Conservation (phyloP, 23 tunicate genomes). For the Oikopleura dioica region DNA sequence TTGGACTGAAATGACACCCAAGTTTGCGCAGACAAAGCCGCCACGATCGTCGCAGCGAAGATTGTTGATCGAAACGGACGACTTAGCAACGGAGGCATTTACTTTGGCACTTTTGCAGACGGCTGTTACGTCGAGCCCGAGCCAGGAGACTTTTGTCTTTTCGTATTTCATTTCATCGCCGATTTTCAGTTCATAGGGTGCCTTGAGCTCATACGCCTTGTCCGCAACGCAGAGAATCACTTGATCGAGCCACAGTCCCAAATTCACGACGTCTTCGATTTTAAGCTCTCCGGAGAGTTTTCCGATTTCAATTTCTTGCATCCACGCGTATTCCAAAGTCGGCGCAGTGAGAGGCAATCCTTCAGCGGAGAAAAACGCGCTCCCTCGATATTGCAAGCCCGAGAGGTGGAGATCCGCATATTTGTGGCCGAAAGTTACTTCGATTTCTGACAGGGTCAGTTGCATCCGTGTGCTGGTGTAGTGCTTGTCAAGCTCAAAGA, state of each 20-base stretch:
- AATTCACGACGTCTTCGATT: background rate
- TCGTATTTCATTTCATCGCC: background rate
- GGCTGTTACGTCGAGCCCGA: background rate
- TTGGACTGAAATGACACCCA: background rate
- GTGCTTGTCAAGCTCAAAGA: constrained; percentile 51
- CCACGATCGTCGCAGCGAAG: background rate
- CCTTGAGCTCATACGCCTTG: background rate
- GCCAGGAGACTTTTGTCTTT: background rate
- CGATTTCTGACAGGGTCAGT: constrained; percentile 44
- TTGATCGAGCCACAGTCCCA: background rate
- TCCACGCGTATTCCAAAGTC: constrained; percentile 71
- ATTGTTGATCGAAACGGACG: background rate
- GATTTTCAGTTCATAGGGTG: background rate
- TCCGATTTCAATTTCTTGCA: constrained; percentile 53
- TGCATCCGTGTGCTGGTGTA: constrained; percentile 52
- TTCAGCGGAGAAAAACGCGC: constrained; percentile 71
- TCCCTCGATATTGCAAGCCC: constrained; percentile 59
- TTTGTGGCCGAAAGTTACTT: constrained; percentile 21
- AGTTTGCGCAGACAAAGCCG: background rate
- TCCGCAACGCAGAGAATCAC: background rate
- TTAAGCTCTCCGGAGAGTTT: constrained; percentile 14
- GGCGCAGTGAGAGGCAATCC: constrained; percentile 46
- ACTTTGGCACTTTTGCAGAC: background rate
- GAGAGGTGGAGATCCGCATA: background rate
- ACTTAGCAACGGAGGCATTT: background rate